Evolutionary conservation across 2,888 invertebrate species (phyloP).

Genomic region (Arrhopalites spinosus): DNA sequence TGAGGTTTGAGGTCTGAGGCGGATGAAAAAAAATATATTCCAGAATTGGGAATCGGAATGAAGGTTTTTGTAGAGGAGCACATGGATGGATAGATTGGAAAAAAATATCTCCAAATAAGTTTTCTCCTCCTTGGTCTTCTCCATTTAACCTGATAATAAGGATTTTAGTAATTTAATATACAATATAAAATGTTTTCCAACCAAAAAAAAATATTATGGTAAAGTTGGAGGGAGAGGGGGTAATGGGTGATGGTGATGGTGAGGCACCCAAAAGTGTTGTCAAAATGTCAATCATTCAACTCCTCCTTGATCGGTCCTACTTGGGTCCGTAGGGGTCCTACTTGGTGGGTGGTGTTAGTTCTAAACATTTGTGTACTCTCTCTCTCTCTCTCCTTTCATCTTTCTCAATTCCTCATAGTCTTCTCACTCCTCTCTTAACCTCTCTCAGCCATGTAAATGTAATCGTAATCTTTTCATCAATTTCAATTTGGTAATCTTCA

Average conservation of each 20-base stretch:
- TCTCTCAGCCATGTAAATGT: conserved; percentile 9
- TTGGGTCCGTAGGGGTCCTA: conserved; percentile 44
- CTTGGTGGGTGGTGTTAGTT: conserved; percentile 55
- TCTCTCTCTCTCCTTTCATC: conserved; percentile 20
- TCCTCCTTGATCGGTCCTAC: conserved; percentile 51
- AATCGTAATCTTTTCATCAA: conserved; percentile 36
- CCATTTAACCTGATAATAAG: conserved; percentile 19
- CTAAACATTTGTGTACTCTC: background rate
- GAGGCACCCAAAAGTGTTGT: conserved; percentile 54
- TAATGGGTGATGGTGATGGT: conserved; percentile 18
- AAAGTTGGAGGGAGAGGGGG: conserved; percentile 2
- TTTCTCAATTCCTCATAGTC: conserved; percentile 12
- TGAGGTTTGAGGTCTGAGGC: background rate
- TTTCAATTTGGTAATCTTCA: conserved; percentile 35
- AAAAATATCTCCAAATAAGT: conserved; percentile 36
- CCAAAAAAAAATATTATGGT: conserved; percentile 6
- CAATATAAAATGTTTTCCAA: no score
- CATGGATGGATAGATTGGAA: conserved; percentile 37
- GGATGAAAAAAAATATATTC: conserved; percentile 23
- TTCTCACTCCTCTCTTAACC: background rate
- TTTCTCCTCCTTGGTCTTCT: conserved; percentile 9
- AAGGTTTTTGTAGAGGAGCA: conserved; percentile 24
- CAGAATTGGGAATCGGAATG: conserved; percentile 37
- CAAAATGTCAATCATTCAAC: conserved; percentile 56
- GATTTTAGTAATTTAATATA: conserved; percentile 19